phyloP scores from a whole-genome alignment of 35 echinoderm and acorn worm species.

The Strongylocentrotus purpuratus region DNA sequence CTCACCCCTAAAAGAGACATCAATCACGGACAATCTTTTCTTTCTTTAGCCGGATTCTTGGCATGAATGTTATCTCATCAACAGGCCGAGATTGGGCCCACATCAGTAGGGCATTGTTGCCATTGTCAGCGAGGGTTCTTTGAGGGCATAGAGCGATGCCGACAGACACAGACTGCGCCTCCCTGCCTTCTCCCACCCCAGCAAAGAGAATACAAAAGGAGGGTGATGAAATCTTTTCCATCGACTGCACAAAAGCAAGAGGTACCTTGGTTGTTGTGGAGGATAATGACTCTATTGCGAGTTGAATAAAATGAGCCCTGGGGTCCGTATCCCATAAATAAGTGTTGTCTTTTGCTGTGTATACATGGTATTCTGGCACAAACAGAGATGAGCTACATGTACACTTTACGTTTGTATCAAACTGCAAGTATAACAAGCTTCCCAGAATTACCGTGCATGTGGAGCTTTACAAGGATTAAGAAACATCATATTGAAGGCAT shows the following conservation, averaged over 20 bases:
- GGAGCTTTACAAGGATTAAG: too few relatives aligned
- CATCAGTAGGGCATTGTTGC: background rate
- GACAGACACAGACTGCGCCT: background rate
- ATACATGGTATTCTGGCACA: background rate
- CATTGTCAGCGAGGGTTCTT: background rate
- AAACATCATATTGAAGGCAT: too few relatives aligned
- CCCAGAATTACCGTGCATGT: too few relatives aligned
- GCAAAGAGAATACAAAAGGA: background rate
- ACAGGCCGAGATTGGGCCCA: slow-evolving; percentile 1
- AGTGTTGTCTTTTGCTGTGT: background rate
- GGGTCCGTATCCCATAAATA: background rate
- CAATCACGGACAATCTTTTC: background rate
- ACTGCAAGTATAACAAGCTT: too few relatives aligned
- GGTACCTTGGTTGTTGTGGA: background rate
- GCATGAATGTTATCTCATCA: slow-evolving; percentile 12
- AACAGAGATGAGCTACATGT: background rate
- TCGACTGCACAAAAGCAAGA: slow-evolving; percentile 9
- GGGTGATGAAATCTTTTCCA: slow-evolving; percentile 7
- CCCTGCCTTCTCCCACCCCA: background rate
- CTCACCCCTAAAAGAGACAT: slow-evolving; percentile 1
- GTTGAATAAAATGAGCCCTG: background rate
- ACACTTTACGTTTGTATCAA: background rate
- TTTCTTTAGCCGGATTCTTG: background rate
- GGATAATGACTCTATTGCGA: background rate
- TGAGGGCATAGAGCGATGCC: background rate